Evolutionary conservation across 2,797 vertebrate genomes (phyloP).

Genomic region (Malacoctenus gilli): DNA sequence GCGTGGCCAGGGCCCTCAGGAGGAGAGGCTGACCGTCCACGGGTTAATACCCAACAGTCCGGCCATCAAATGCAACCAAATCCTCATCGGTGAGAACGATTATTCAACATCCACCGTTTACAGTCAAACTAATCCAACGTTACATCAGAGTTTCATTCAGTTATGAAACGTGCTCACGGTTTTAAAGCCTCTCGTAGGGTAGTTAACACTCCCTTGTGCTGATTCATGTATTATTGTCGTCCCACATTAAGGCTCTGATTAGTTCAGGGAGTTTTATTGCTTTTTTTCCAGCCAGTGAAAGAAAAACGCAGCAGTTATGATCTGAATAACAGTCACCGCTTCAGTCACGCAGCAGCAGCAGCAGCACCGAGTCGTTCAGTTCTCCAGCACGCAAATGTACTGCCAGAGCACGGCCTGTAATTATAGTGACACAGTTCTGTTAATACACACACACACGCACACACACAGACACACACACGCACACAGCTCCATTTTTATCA

Average conservation of each 20-base stretch:
- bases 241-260: too few species aligned
- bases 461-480: not conserved
- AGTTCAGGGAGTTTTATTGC: too few species aligned
- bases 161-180: too few species aligned
- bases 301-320: slow-evolving; percentile 17
- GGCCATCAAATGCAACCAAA: slow-evolving; percentile 88
- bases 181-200: too few species aligned
- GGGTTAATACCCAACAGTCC: slow-evolving; percentile 89
- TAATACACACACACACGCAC: not conserved
- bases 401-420: slow-evolving; percentile 20
- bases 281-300: not conserved
- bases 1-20: too few species aligned
- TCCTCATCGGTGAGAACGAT: slow-evolving; percentile 88
- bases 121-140: too few species aligned
- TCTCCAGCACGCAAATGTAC: slow-evolving; percentile 25
- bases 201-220: too few species aligned
- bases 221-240: too few species aligned
- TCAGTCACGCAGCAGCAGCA: slow-evolving; percentile 31
- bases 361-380: slow-evolving; percentile 29
- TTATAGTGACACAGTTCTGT: too few species aligned
- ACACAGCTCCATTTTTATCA: too few species aligned
- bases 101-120: not conserved
- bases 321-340: slow-evolving; percentile 29
- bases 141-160: too few species aligned
- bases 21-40: slow-evolving; percentile 87